Percentiles rank a stretch among this genome's conserved stretches.
phyloP scores from a whole-genome alignment of 2,113 vertebrate genomes.

The Vidua macroura region DNA sequence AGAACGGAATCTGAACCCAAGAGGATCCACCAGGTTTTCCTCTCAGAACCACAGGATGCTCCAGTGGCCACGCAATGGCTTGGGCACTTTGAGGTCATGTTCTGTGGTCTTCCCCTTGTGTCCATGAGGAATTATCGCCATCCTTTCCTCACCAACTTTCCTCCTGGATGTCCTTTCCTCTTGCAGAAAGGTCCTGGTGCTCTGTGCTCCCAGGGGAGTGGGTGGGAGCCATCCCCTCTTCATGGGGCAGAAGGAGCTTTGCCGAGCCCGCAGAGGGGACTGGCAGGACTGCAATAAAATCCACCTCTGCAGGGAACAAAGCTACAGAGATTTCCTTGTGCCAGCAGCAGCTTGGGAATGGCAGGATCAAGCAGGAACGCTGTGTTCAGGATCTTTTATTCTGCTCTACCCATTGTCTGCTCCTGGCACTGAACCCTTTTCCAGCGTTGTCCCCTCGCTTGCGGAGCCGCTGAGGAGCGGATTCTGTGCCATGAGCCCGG shows the following conservation, averaged over 20 bases:
- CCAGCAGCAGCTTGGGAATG: constrained; percentile 35
- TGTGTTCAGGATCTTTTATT: constrained; percentile 53
- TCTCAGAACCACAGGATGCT: background rate
- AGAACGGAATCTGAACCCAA: background rate
- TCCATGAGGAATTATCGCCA: background rate
- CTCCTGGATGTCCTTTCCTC: background rate
- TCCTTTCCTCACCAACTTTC: background rate
- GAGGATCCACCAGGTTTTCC: background rate
- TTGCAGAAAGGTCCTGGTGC: background rate
- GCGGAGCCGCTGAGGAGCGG: background rate
- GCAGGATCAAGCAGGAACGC: constrained; percentile 41
- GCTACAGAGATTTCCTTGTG: background rate
- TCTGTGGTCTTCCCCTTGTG: background rate
- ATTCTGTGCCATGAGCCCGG: constrained; percentile 26
- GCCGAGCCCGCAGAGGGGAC: background rate
- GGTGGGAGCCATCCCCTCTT: background rate
- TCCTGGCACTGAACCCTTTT: constrained; percentile 28
- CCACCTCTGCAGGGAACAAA: constrained; percentile 5
- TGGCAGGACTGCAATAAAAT: background rate
- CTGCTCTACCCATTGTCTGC: constrained; percentile 23
- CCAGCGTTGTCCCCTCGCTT: background rate
- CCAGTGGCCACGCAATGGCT: accelerated
- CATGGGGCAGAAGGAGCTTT: background rate
- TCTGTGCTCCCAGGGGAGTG: background rate
- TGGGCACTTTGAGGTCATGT: accelerated